Conservation (phyloP, 2,888 invertebrate genomes). For the Drosophila helvetica region DNA sequence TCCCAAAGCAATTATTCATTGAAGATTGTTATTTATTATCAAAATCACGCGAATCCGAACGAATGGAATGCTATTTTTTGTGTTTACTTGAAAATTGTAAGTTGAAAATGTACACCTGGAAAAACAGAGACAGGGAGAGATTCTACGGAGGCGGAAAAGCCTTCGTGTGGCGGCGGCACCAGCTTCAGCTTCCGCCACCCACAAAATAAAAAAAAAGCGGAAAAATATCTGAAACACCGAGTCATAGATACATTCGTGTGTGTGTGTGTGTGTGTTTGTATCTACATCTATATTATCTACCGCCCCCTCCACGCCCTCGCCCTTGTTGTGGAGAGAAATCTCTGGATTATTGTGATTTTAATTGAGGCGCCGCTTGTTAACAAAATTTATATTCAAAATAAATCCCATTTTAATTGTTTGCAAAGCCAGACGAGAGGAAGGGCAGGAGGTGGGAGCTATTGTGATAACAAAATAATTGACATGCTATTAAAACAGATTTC, state of each 20-base stretch:
- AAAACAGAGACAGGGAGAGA: conserved; percentile 36
- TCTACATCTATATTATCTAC: conserved; percentile 12
- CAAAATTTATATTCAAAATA: conserved; percentile 58
- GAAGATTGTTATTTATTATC: conserved; percentile 18
- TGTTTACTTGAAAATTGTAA: conserved; percentile 53
- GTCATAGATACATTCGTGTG: conserved; percentile 14
- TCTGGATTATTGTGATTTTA: conserved; percentile 49
- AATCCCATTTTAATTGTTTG: conserved; percentile 55
- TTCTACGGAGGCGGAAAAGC: conserved; percentile 4
- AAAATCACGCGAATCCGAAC: conserved; percentile 17
- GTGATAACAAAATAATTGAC: conserved; percentile 44
- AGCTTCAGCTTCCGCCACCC: conserved; percentile 40
- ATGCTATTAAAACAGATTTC: conserved; percentile 25
- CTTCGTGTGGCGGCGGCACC: conserved; percentile 24
- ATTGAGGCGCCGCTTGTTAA: conserved; percentile 52
- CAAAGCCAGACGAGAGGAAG: conserved; percentile 38
- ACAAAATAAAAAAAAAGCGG: conserved; percentile 31
- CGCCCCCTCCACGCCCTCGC: background rate
- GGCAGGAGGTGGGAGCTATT: background rate
- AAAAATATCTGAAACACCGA: conserved; percentile 52
- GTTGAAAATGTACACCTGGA: conserved; percentile 70
- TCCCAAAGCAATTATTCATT: conserved; percentile 27
- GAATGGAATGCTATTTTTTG: background rate
- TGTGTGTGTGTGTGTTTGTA: conserved; percentile 31
- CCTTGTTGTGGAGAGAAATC: background rate